Evolutionary conservation across 2,888 invertebrate genomes (phyloP).

Genomic region (Deilephila elpenor): DNA sequence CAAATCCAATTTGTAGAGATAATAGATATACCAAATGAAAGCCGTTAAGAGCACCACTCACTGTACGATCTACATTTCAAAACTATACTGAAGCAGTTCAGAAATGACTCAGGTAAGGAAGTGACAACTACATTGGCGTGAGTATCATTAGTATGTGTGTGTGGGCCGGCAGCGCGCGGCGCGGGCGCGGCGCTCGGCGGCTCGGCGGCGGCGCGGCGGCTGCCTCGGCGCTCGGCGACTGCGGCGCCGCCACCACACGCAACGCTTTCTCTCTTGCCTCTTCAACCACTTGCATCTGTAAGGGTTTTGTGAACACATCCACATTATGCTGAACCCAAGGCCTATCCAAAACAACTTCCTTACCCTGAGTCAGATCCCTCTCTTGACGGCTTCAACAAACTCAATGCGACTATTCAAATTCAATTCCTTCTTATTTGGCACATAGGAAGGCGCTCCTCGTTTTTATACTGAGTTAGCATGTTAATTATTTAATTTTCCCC

Average conservation of each 20-base stretch:
- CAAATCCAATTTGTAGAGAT: constrained; percentile 35
- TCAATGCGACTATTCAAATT: constrained; percentile 28
- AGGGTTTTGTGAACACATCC: constrained; percentile 84
- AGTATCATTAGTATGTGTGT: constrained; percentile 29
- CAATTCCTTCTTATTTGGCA: constrained; percentile 41
- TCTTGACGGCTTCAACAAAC: constrained; percentile 67
- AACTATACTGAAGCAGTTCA: constrained; percentile 39
- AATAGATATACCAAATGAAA: constrained; percentile 54
- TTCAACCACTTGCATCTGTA: constrained; percentile 79
- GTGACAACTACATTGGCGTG: constrained; percentile 44
- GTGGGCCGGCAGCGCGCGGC: constrained; percentile 31
- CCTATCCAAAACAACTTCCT: constrained; percentile 75
- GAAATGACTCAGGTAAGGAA: constrained; percentile 81
- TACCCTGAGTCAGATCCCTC: constrained; percentile 76
- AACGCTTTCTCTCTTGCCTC: constrained; percentile 60
- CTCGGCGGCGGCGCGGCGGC: constrained; percentile 40
- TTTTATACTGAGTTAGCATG: constrained; percentile 71
- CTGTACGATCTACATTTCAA: constrained; percentile 31
- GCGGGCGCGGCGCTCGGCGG: constrained; percentile 33
- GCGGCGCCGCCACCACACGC: constrained; percentile 46
- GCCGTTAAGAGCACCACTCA: constrained; percentile 67
- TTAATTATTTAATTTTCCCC: constrained; percentile 82
- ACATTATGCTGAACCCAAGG: constrained; percentile 83
- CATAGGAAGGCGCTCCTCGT: constrained; percentile 64
- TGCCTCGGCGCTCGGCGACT: constrained; percentile 45